These are phyloP conservation scores for Scotopteryx bipunctaria DNA, from an alignment of 2,888 invertebrate species.

Conservation along the genomic window DNA sequence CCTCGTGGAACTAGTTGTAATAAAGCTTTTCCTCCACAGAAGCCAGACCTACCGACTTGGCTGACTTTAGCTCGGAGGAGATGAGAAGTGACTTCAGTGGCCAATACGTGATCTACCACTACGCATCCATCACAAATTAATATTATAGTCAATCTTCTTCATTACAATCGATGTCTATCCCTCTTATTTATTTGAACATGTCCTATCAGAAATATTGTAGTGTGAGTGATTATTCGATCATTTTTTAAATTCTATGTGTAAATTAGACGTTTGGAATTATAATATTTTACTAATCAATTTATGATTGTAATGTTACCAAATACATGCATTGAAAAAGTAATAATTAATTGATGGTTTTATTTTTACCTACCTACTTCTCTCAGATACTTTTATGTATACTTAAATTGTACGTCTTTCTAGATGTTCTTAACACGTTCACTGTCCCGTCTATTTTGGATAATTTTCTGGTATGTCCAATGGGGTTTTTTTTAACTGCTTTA, in stretches of 20 bases:
- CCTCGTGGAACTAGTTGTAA: neutral
- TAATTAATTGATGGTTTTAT: conserved; percentile 62
- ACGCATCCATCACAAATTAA: conserved; percentile 79
- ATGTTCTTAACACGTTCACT: too few species aligned
- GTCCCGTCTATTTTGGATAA: too few species aligned
- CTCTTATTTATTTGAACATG: conserved; percentile 14
- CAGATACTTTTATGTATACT: neutral
- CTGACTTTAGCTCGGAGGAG: conserved; percentile 97
- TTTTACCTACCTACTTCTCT: conserved; percentile 28
- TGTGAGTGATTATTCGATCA: conserved; percentile 7
- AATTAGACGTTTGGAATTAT: conserved; percentile 24
- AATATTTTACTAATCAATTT: conserved; percentile 36
- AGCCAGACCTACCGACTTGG: conserved; percentile 75
- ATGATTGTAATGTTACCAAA: conserved; percentile 68
- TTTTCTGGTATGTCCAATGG: too few species aligned
- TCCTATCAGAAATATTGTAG: conserved; percentile 1
- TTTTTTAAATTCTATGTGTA: conserved; percentile 22
- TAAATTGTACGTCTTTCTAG: too few species aligned
- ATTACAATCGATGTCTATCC: conserved; percentile 31
- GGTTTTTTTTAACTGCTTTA: too few species aligned
- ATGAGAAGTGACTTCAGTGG: conserved; percentile 88
- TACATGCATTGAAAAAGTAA: conserved; percentile 78
- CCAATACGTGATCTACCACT: conserved; percentile 58
- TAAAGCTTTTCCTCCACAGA: conserved; percentile 55
- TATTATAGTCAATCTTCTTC: conserved; percentile 35